Base-by-base conservation (phyloP, 1,140 invertebrate species). In the Drosophila gunungcola region DNA sequence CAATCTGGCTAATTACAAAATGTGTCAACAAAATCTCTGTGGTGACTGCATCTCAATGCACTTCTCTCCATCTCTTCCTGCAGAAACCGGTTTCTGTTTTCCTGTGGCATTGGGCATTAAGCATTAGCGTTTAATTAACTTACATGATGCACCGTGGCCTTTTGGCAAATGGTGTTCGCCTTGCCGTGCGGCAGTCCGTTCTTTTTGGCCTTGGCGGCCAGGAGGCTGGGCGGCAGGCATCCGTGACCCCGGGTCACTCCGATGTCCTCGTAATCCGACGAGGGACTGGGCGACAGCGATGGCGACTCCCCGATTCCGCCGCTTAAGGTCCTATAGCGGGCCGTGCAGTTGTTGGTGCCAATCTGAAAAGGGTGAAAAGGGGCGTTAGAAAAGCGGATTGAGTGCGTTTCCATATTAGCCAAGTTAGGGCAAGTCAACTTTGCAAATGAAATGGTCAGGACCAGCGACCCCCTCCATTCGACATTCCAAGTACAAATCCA, bases 91-190 rank as follows among this genome's bases (percentile, higher is more conserved):
- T 21, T 53, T 29, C 11, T 53, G 51, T 21, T 53, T 25, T 38
- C 36, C 16, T 3, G 1, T 27, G 38, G 49, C 39, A 21, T 21
- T 21, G 16, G 16, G 16, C 16, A 21, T 21, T 21, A 21, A 1
- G 16, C 16, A 49, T 77, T 56, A 70, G 64, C 58, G 75, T 77
- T 86, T 91, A 91, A 91, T 92, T 80, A 81, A 92, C 92, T 92
- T 92, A 92, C 92, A 80, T 92, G 92, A 91, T 92, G 92, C 73
- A 92, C 91, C 56, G 91, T 92, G 56, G 91, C 92, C 72, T 92
- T 92, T 69, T 92, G 92, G 63, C 92, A 92, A 75, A 92, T 92
- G 38, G 90, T 92, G 51, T 92, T 92, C 76, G 88, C 91, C 90
- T 92, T 92, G 68, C 65, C 65, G 55, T 92, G 91, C 27, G 90